A percentile compares a stretch with the other conserved stretches of the same genome.
These are phyloP conservation scores for Hemibagrus guttatus DNA, from an alignment of 2,797 vertebrate genomes.

Conservation along the genomic window DNA sequence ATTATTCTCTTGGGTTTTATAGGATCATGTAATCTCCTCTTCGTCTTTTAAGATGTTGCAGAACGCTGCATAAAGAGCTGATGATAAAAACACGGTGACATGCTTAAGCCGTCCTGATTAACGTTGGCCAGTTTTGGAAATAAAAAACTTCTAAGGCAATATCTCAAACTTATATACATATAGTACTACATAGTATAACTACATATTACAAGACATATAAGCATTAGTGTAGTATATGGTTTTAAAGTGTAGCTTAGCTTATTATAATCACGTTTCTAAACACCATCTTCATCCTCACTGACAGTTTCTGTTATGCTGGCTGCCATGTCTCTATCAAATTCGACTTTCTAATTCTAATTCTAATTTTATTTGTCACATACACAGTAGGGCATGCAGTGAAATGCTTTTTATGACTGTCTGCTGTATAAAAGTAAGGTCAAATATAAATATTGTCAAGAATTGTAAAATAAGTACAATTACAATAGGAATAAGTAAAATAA, in stretches of 20 bases:
- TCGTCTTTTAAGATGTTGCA: conserved; percentile 80
- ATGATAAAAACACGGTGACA: not conserved
- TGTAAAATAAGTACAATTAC: no score
- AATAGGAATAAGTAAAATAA: no score
- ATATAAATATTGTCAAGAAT: no score
- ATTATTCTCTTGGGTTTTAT: conserved; percentile 22
- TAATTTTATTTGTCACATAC: no score
- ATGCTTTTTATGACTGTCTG: no score
- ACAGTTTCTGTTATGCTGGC: not conserved
- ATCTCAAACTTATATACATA: not conserved
- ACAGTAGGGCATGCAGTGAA: no score
- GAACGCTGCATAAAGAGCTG: conserved; percentile 73
- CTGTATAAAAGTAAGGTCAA: no score
- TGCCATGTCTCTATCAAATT: not conserved
- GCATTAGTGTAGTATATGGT: not conserved
- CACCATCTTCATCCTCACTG: not conserved
- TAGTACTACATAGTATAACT: not conserved
- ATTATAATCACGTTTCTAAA: not conserved
- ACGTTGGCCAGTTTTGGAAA: not conserved
- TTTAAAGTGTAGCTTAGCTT: no score
- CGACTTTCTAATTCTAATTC: no score
- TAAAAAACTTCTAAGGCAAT: not conserved
- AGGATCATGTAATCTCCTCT: conserved; percentile 60
- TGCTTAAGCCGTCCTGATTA: not conserved
- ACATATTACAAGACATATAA: not conserved